Evolutionary conservation across 1,140 invertebrate genomes (phyloP), one percentile per base, ranked within the genome.

Genomic region (Leptinotarsa lineolata): DNA sequence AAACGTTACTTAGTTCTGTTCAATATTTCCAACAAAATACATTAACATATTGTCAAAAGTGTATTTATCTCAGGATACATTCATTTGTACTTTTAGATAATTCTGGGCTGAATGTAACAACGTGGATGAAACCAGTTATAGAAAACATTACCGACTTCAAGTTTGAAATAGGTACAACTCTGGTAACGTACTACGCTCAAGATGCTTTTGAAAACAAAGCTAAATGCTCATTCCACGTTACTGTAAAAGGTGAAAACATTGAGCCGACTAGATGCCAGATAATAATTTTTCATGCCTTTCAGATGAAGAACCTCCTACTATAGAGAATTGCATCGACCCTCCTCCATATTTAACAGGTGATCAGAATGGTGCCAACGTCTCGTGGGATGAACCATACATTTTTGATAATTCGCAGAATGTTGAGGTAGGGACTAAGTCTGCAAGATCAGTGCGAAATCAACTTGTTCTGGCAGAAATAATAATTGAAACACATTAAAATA

Each of bases 351-450:
- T 90, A 3, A 86, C 86, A 13, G 77, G 82, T 16, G 83, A 85
- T 16, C 80, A 81, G 45, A 81, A 81, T 12, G 81, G 81, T 6
- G 77, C 83, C 63, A 86, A 86, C 75, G 84, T 89, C 3, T 85
- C 86, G 5, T 92, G 91, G 91, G 88, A 90, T 66, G 89, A 91
- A 75, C 91, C 92, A 18, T 80, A 88, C 8, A 91, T 92, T 81
- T 88, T 88, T 74, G 92, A 93, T 77, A 93, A 92, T 83, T 92
- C 91, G 0, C 87, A 86, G 59, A 78, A 79, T 61, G 78, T 83
- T 44, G 72, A 71, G 12, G 77, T 83, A 77, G 66, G 44, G 60
- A 67, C 15, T 11, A 44, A 5, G 22, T 21, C 18, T 65, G 24
- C 63, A 59, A n/a, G 2, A 16, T 0, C 58, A 59, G 58, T 59